Percentiles rank a stretch among this genome's conserved stretches.
These are phyloP conservation scores for Dendrocincla tyrannina DNA, from an alignment of 2,797 vertebrate species.

Conservation along the genomic window DNA sequence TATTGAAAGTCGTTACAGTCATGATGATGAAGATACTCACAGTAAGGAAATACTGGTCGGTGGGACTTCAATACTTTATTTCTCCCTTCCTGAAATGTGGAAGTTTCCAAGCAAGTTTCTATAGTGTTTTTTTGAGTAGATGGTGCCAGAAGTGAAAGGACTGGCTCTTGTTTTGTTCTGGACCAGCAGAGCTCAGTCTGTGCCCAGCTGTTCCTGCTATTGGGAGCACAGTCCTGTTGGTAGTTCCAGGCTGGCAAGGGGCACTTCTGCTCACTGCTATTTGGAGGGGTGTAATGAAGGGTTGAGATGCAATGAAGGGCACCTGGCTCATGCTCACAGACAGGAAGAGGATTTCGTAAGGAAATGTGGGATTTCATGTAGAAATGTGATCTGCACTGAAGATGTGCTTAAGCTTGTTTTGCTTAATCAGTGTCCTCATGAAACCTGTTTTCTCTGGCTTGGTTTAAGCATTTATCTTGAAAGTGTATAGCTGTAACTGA, in stretches of 20 bases:
- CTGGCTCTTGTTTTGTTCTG: background rate
- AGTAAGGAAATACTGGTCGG: background rate
- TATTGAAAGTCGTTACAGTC: background rate
- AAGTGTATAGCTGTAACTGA: background rate
- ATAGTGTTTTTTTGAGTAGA: background rate
- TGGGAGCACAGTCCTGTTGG: background rate
- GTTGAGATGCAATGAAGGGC: background rate
- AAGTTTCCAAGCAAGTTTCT: background rate
- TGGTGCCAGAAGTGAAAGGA: background rate
- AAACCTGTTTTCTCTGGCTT: background rate
- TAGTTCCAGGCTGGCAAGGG: background rate
- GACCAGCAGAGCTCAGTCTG: background rate
- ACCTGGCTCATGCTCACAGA: background rate
- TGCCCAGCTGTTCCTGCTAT: background rate
- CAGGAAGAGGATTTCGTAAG: background rate
- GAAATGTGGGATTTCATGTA: background rate
- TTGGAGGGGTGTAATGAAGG: background rate
- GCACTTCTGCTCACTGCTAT: fast-evolving
- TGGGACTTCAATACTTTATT: background rate
- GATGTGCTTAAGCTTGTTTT: background rate
- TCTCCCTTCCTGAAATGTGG: background rate
- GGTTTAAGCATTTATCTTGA: background rate
- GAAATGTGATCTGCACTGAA: background rate
- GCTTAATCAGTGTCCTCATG: background rate
- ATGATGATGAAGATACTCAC: background rate